Percentiles rank a stretch among this genome's conserved stretches.
Evolutionary conservation across 2,888 invertebrate species (phyloP).

Genomic region (Agonopterix heracliana): DNA sequence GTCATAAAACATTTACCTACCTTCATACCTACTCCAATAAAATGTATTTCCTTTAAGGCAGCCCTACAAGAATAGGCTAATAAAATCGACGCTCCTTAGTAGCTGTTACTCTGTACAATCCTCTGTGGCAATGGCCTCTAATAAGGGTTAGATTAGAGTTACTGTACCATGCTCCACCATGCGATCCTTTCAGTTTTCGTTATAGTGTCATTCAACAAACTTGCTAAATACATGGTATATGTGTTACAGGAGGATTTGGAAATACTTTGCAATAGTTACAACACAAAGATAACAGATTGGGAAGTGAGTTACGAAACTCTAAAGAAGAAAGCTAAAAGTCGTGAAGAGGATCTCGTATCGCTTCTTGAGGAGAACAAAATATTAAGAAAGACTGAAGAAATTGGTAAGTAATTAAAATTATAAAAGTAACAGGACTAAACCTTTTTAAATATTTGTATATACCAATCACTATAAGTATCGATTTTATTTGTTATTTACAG

Average conservation of each 20-base stretch:
- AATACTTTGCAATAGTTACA: conserved; percentile 34
- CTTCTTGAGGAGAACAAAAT: conserved; percentile 51
- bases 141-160: too few relatives aligned
- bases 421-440: not conserved
- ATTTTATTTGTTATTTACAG: conserved; percentile 18
- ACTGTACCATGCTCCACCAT: too few relatives aligned
- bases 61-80: too few relatives aligned
- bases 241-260: conserved; percentile 44
- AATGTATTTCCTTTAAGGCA: too few relatives aligned
- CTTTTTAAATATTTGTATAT: not conserved
- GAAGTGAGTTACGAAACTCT: conserved; percentile 73
- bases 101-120: too few relatives aligned
- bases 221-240: too few relatives aligned
- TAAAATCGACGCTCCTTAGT: too few relatives aligned
- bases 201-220: too few relatives aligned
- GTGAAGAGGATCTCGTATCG: conserved; percentile 74
- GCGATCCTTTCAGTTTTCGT: too few relatives aligned
- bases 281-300: conserved; percentile 54
- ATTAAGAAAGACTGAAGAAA: conserved; percentile 27
- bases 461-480: not conserved
- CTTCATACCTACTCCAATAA: too few relatives aligned
- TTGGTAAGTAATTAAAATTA: conserved; percentile 27
- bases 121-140: too few relatives aligned
- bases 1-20: too few relatives aligned
- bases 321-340: conserved; percentile 62